Percentiles rank a stretch among this genome's conserved stretches.
Evolutionary conservation across 2,113 vertebrate species (phyloP).

Genomic region (Psephotus haematonotus): DNA sequence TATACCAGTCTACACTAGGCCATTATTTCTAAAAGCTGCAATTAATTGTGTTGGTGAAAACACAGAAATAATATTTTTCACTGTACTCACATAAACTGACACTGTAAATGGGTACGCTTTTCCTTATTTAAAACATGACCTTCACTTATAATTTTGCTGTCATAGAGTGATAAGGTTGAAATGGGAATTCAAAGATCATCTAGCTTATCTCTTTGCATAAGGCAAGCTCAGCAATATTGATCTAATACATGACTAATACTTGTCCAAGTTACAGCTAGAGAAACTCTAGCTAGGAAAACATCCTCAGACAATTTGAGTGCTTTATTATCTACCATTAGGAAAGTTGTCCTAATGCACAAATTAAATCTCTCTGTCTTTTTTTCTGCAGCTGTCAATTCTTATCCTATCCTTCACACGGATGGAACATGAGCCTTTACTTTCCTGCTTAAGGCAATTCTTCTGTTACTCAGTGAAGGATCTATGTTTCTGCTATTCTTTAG

Average conservation of each 20-base stretch:
- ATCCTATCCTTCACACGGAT: fast-evolving
- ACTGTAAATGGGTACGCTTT: fast-evolving
- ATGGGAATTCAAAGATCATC: not conserved
- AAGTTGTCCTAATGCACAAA: not conserved
- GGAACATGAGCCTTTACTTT: not conserved
- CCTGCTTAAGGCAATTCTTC: not conserved
- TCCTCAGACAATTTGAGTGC: not conserved
- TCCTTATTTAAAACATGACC: not conserved
- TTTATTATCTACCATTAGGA: not conserved
- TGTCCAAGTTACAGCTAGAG: not conserved
- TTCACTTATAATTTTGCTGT: not conserved
- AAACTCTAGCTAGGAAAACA: not conserved
- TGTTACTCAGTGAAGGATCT: not conserved
- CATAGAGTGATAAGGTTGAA: not conserved
- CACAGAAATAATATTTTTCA: not conserved
- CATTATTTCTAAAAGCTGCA: not conserved
- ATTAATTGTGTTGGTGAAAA: not conserved
- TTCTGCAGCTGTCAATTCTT: not conserved
- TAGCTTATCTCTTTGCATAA: not conserved
- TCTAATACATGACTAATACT: not conserved
- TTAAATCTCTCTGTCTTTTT: not conserved
- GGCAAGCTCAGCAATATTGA: not conserved
- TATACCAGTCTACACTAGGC: not conserved
- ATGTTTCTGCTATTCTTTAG: not conserved
- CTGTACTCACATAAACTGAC: not conserved